phyloP scores from a whole-genome alignment of 2,797 vertebrate species.

The Squalus acanthias region DNA sequence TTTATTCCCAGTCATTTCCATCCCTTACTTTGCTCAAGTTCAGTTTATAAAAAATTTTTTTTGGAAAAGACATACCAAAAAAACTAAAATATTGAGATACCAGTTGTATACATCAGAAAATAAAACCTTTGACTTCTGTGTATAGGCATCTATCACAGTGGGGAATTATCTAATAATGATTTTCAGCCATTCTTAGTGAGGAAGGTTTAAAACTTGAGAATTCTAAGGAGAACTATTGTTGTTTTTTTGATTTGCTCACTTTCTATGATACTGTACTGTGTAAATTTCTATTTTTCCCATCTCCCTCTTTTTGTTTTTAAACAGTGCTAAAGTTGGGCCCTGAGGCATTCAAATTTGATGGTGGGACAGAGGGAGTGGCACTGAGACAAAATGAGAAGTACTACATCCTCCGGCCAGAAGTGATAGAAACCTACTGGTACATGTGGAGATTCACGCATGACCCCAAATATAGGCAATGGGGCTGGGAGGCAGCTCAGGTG shows the following conservation, averaged over 20 bases:
- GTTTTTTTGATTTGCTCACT: neutral
- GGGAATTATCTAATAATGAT: neutral
- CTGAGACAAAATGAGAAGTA: slow-evolving; percentile 96
- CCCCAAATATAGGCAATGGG: slow-evolving; percentile 94
- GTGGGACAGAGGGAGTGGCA: slow-evolving; percentile 87
- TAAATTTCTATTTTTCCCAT: neutral
- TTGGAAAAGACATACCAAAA: neutral
- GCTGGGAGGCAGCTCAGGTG: slow-evolving; percentile 95
- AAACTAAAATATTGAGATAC: neutral
- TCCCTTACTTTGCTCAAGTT: neutral
- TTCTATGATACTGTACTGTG: slow-evolving; percentile 6
- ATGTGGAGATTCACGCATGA: slow-evolving; percentile 98
- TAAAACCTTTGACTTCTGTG: neutral
- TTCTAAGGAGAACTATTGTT: neutral
- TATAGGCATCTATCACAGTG: neutral
- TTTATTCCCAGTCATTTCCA: neutral
- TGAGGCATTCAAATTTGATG: slow-evolving; percentile 95
- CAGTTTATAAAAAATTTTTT: neutral
- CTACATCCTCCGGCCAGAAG: slow-evolving; percentile 93
- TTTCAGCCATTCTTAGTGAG: neutral
- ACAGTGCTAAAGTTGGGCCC: slow-evolving; percentile 91
- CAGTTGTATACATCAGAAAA: neutral
- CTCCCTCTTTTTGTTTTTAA: slow-evolving; percentile 39
- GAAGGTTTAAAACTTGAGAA: neutral
- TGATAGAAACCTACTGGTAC: slow-evolving; percentile 98